Evolutionary conservation across 2,113 vertebrate species (phyloP), one percentile per base, ranked within the genome.

Genomic region (Neotoma lepida): DNA sequence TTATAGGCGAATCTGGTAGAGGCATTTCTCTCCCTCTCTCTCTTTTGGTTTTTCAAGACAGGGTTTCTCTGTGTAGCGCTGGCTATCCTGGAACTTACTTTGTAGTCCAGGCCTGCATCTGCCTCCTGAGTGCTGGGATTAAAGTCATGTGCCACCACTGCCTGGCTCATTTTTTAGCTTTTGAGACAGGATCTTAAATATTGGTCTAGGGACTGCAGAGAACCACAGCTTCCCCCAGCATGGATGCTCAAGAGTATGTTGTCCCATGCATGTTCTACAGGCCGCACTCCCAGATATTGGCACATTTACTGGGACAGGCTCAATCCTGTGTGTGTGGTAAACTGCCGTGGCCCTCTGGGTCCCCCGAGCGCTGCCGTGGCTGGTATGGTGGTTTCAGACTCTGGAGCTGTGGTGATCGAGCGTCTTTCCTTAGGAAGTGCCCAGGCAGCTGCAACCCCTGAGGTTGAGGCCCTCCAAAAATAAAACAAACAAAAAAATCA

Each of bases 301-400:
- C 26, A 49, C 30, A 44, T 46, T 66, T 66, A 3, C 82, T 46
- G 58, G 30, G 82, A n/a, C 85, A 9, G 24, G 66, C 61, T 82
- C 28, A 70, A 9, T 95, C n/a, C 28, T 41, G 0, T 33, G n/a
- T 96, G 54, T 74, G 7, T 61, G 3, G 24, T 33, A 46, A 46
- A 54, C 81, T 76, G 18, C 77, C 49, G 30, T 0, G 14, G 20
- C 28, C 17, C 51, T 33, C 35, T 33, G 6, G 13, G 6, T 63
- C 14, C 0, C 20, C 78, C 78, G 51, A 39, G 9, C 56, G 35
- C 22, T 58, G 2, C 78, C 49, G 4, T 81, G n/a, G 35, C 78
- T 10, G n/a, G 39, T 9, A 14, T 28, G 17, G 61, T 39, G 18
- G 3, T 63, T 6, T 0, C 2, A 17, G 66, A 39, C 12, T 58